phyloP scores from a whole-genome alignment of 2,888 invertebrate genomes.

The Caenorhabditis sp. region DNA sequence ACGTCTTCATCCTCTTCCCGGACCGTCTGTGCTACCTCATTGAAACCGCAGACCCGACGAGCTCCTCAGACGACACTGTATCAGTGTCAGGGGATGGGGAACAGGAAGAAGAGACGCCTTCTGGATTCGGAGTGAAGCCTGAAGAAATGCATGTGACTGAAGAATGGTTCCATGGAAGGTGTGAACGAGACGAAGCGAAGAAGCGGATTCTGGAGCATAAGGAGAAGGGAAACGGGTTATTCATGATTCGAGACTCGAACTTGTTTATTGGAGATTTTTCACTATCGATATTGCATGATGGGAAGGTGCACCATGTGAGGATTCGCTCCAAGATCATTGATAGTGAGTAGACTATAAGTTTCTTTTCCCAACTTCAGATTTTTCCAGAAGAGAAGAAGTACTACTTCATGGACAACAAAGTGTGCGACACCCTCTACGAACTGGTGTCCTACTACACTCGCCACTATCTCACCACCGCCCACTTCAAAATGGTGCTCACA shows the following conservation, averaged over 20 bases:
- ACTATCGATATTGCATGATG: slow-evolving; percentile 90
- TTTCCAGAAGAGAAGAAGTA: slow-evolving; percentile 81
- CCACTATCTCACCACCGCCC: slow-evolving; percentile 73
- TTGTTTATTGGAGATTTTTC: slow-evolving; percentile 92
- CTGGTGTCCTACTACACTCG: slow-evolving; percentile 82
- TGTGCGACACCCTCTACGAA: slow-evolving; percentile 83
- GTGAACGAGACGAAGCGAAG: slow-evolving; percentile 78
- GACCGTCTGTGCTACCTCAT: slow-evolving; percentile 81
- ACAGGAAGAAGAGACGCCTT: slow-evolving; percentile 71
- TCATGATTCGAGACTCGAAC: slow-evolving; percentile 94
- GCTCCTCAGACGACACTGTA: slow-evolving; percentile 72
- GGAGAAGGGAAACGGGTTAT: slow-evolving; percentile 91
- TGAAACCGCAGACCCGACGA: slow-evolving; percentile 68
- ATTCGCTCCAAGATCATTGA: slow-evolving; percentile 79
- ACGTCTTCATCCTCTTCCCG: slow-evolving; percentile 81
- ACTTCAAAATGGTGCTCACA: slow-evolving; percentile 76
- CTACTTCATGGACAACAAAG: slow-evolving; percentile 81
- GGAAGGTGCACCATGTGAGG: slow-evolving; percentile 82
- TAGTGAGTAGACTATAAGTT: too few species aligned
- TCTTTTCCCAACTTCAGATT: not conserved
- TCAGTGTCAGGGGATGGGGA: slow-evolving; percentile 80
- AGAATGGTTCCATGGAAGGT: slow-evolving; percentile 83
- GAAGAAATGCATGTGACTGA: slow-evolving; percentile 83
- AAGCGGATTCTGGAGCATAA: slow-evolving; percentile 76
- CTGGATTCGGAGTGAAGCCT: slow-evolving; percentile 79